Evolutionary conservation across 2,113 vertebrate genomes (phyloP), one percentile per base, ranked within the genome.

Genomic region (Thamnaconus septentrionalis): DNA sequence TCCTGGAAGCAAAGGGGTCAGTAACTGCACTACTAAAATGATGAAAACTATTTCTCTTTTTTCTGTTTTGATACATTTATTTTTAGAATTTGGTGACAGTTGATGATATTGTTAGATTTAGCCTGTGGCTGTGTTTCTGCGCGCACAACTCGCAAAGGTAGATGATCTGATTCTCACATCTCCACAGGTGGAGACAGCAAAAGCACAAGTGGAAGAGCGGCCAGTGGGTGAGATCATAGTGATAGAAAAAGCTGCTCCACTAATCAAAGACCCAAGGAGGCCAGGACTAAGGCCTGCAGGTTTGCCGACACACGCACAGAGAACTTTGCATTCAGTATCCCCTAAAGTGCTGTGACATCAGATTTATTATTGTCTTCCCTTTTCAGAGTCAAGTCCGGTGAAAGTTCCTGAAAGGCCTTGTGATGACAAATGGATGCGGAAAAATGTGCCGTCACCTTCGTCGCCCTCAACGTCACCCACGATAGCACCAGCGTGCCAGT

Each of bases 391-490:
- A 44, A 80, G 59, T 44, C 79, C 87, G 5, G 57, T 53, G 39
- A 76, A 61, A 67, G 57, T 81, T 41, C 78, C 66, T 40, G 75
- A 80, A 18, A 78, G 66, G 47, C 51, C 65, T 3, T 62, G 45
- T 41, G 90, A 91, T 45, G 90, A 93, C 60, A 90, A 75, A 65
- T 91, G 83, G 71, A 84, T 77, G 60, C 87, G 85, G 88, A 93
- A 88, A 80, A 79, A 75, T 9, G n/a, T 55, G 59, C 9, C 49
- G 9, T 41, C 77, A 4, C 77, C 71, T 41, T 77, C 71, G 7
- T 66, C 66, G 0, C 78, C 69, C 2, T 79, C 86, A 4, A 81
- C 84, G 1, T 79, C 81, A 7, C 75, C 79, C 8, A 66, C 77
- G 4, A 60, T 73, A 10, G 62, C 85, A 6, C 85, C 87, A 3